Base-by-base conservation (phyloP, 1,140 invertebrate genomes). In the Ooceraea biroi region DNA sequence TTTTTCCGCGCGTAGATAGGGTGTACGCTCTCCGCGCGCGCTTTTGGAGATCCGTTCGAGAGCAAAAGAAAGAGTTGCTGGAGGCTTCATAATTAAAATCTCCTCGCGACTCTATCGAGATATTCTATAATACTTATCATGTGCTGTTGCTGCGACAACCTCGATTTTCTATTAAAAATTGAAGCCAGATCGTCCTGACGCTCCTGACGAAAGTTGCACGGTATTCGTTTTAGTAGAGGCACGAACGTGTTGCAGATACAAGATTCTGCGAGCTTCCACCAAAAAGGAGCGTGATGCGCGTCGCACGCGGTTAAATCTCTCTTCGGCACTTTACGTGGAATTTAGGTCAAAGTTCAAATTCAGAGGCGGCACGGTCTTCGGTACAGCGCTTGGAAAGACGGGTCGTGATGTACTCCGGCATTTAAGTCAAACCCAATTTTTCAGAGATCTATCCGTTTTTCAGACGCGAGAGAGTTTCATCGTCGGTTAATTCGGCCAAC, bases 331-430 rank as follows among this genome's bases (percentile, higher is more conserved):
- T 71, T 57, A 19, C 65, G 44, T 69, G 76, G 69, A 78, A 78
- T 80, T 57, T 30, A 58, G 76, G 50, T 80, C 76, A 58, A 71
- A 80, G 76, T 57, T 58, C 65, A 80, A 80, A 80, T 65, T 71
- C n/a, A 36, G n/a, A n/a, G n/a, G 19, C 36, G 50, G n/a, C 30
- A 58, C 22, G 55, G 69, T 78, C 44, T 57, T 78, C 63, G 17
- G 4, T 7, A 22, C 65, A 17, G 12, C 48, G 27, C 14, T 17
- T 44, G 52, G 36, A 44, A 58, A 71, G 65, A 30, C 57, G 63
- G 58, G 44, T 48, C 36, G n/a, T 25, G 25, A 14, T 17, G 65
- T 57, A 69, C 17, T 69, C 69, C 61, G 36, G 63, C 12, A 27
- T 50, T 48, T 27, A 65, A n/a, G n/a, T 65, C 14, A 44, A 78